Evolutionary conservation across 2,888 invertebrate genomes (phyloP), one percentile per base, ranked within the genome.

Genomic region (Drosophila anomelani): DNA sequence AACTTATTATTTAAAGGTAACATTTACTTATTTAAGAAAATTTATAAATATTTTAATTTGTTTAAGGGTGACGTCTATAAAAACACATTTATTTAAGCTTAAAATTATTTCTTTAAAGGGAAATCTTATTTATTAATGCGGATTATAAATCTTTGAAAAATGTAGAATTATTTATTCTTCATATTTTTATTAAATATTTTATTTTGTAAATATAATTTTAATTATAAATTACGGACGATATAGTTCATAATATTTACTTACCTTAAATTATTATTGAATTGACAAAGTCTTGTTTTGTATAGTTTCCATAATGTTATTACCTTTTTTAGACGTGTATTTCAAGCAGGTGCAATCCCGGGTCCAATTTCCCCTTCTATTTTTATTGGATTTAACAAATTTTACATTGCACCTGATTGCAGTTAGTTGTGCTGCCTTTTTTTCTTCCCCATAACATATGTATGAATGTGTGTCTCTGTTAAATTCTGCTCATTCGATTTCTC

Each of bases 361-460:
- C 5, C 58, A 34, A 15, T 34, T 13, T n/a, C 8, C 17, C 20
- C 2, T 34, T 15, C 29, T 23, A 47, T 36, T 68, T 54, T 41
- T 7, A 41, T 43, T 17, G 39, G 20, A 47, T 55, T 68, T 12
- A 15, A 17, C 23, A 29, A 41, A 56, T 55, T 55, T 36, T 26
- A 47, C 38, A 47, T 47, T 36, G 47, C 68, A 47, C n/a, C 55
- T 49, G 68, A 36, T 67, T 75, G 57, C 63, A 44, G 38, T 51
- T 53, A 49, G 29, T 23, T 44, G 47, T 47, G 43, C 38, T 47
- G 32, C 12, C 38, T 38, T 23, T 66, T 17, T 15, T 8, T 1
- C 20, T 15, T 0, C 23, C 26, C 13, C 43, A 46, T 46, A 26
- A 46, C 20, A 29, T 51, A 26, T 32, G 39, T 46, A 17, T 32